These are phyloP conservation scores for Lottia gigantea DNA, from an alignment of 2,888 invertebrate genomes.

Conservation along the genomic window DNA sequence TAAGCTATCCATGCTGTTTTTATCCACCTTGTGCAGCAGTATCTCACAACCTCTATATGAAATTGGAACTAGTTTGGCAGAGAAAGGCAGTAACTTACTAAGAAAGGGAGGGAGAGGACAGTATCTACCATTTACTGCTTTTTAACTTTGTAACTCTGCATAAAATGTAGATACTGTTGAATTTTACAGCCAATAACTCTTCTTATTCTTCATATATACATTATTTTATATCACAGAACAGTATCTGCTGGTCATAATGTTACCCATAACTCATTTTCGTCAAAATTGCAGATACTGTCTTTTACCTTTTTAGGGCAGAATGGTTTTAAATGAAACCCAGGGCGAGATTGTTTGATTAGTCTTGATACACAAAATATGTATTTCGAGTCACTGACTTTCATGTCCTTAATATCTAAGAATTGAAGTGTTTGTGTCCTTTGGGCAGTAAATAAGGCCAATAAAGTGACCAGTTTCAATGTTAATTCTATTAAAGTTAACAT, in stretches of 20 bases:
- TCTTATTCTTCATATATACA: background rate
- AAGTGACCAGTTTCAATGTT: slow-evolving; percentile 4
- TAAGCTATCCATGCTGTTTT: too few relatives aligned
- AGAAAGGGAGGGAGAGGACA: background rate
- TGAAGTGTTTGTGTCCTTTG: too few relatives aligned
- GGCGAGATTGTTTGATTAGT: slow-evolving; percentile 5
- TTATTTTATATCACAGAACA: background rate
- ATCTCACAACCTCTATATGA: background rate
- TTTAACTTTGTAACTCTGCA: background rate
- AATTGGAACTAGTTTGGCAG: background rate
- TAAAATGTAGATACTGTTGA: too few relatives aligned
- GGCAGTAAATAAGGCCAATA: too few relatives aligned
- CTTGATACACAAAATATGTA: background rate
- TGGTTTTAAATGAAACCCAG: slow-evolving; percentile 7
- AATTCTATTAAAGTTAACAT: slow-evolving; percentile 16
- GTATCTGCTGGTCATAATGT: background rate
- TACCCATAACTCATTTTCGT: background rate
- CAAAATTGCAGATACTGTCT: background rate
- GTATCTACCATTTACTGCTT: background rate
- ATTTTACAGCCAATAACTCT: background rate
- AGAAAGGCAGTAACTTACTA: background rate
- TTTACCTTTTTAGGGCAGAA: background rate
- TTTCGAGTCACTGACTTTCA: too few relatives aligned
- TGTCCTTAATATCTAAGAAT: too few relatives aligned
- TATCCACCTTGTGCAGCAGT: too few relatives aligned